Percentiles rank a stretch among this genome's conserved stretches.
phyloP scores from a whole-genome alignment of 2,113 vertebrate species.

The Nansenia antarctica region DNA sequence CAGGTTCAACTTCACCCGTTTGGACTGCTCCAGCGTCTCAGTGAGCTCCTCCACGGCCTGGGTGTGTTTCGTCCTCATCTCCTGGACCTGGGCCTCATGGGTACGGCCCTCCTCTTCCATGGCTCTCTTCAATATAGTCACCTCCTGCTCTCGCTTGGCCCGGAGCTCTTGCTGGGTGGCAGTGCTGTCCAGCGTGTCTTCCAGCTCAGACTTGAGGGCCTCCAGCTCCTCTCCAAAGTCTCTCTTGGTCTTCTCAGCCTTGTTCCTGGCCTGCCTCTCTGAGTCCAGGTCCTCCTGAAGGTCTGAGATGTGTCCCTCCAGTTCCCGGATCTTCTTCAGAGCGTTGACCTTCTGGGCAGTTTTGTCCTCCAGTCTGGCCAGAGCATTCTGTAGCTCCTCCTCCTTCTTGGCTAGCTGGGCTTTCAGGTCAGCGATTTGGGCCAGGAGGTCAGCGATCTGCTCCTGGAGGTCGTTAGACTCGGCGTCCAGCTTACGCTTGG shows the following conservation, averaged over 20 bases:
- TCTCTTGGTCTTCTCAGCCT: constrained; percentile 87
- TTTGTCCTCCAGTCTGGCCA: constrained; percentile 89
- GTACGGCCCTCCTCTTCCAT: constrained; percentile 88
- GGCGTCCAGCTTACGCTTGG: constrained; percentile 89
- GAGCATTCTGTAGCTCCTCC: constrained; percentile 87
- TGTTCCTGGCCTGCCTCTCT: constrained; percentile 80
- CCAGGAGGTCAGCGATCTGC: constrained; percentile 84
- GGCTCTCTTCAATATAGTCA: constrained; percentile 84
- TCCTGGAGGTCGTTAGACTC: constrained; percentile 85
- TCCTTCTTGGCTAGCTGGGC: constrained; percentile 88
- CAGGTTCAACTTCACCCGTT: constrained; percentile 84
- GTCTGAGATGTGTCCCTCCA: constrained; percentile 87
- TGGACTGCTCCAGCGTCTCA: constrained; percentile 92
- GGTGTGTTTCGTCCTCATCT: constrained; percentile 89
- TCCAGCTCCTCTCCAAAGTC: constrained; percentile 92
- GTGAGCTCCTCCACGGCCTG: constrained; percentile 88
- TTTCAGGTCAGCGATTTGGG: constrained; percentile 85
- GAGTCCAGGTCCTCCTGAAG: constrained; percentile 92
- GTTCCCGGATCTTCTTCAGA: constrained; percentile 88
- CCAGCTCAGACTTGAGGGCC: constrained; percentile 89
- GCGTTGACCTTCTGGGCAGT: constrained; percentile 81
- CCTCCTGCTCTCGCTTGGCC: constrained; percentile 92
- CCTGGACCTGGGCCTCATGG: constrained; percentile 89
- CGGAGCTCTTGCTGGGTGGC: constrained; percentile 93
- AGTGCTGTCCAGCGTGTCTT: constrained; percentile 92